Percentiles rank a stretch among this genome's conserved stretches.
These are phyloP conservation scores for Uromys caudimaculatus DNA, from an alignment of 2,797 vertebrate species.

Conservation along the genomic window DNA sequence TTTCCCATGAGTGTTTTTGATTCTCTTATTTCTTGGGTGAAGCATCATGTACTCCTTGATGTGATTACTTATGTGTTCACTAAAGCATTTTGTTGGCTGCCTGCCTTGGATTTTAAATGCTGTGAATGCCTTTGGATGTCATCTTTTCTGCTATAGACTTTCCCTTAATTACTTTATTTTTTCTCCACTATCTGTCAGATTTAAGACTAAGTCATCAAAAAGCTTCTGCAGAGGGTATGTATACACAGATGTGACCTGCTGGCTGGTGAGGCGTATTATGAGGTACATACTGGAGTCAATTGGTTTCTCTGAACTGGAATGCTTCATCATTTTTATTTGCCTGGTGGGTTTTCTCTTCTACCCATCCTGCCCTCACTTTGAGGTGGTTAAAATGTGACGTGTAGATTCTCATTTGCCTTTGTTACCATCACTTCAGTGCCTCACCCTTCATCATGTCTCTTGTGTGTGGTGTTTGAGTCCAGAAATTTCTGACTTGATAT, in stretches of 20 bases:
- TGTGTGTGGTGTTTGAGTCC: background rate
- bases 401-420: background rate
- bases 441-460: background rate
- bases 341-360: background rate
- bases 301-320: background rate
- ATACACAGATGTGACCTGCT: background rate
- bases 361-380: background rate
- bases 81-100: conserved; percentile 14
- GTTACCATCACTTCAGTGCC: background rate
- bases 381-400: background rate
- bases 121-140: background rate
- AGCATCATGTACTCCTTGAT: background rate
- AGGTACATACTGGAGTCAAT: background rate
- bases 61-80: conserved; percentile 24
- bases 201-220: conserved; percentile 21
- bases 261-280: background rate
- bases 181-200: background rate
- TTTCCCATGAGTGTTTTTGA: background rate
- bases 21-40: background rate
- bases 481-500: background rate
- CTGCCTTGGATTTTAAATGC: background rate
- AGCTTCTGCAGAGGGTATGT: background rate
- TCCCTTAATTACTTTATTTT: background rate
- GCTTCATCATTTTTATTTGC: background rate
- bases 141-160: background rate